These are phyloP conservation scores for Melinopterus prodromus DNA, from an alignment of 2,888 invertebrate species.

Conservation along the genomic window DNA sequence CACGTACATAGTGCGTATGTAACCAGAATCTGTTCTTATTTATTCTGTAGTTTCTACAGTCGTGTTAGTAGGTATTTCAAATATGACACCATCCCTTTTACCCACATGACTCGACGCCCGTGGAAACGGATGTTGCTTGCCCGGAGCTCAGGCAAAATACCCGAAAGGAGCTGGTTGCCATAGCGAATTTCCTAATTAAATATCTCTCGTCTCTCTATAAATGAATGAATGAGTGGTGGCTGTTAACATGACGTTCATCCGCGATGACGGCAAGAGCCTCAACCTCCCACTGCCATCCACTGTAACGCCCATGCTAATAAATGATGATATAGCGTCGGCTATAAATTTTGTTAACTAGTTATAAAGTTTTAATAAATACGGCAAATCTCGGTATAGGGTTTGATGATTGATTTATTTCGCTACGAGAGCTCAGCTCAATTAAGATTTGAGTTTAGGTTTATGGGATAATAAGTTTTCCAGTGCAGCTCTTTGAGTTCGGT, in stretches of 20 bases:
- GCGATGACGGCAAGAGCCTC: neutral
- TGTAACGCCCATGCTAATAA: neutral
- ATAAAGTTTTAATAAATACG: slow-evolving; percentile 4
- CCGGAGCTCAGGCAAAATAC: neutral
- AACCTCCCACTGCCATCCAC: neutral
- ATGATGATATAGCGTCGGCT: neutral
- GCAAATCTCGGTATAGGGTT: neutral
- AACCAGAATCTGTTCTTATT: too few species aligned
- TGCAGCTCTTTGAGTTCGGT: neutral
- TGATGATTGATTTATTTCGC: neutral
- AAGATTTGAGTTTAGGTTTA: neutral
- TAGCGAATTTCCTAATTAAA: slow-evolving; percentile 4
- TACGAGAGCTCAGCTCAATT: neutral
- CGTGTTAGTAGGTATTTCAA: too few species aligned
- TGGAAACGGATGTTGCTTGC: neutral
- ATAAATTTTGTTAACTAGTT: neutral
- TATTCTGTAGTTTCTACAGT: too few species aligned
- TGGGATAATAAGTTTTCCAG: neutral
- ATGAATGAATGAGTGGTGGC: slow-evolving; percentile 4
- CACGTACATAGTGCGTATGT: too few species aligned
- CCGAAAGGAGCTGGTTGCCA: neutral
- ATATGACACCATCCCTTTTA: too few species aligned
- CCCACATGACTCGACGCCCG: too few species aligned
- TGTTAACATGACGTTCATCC: neutral
- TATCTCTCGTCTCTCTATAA: neutral